These are phyloP conservation scores for Junco hyemalis DNA, from an alignment of 2,113 vertebrate genomes.

Conservation along the genomic window DNA sequence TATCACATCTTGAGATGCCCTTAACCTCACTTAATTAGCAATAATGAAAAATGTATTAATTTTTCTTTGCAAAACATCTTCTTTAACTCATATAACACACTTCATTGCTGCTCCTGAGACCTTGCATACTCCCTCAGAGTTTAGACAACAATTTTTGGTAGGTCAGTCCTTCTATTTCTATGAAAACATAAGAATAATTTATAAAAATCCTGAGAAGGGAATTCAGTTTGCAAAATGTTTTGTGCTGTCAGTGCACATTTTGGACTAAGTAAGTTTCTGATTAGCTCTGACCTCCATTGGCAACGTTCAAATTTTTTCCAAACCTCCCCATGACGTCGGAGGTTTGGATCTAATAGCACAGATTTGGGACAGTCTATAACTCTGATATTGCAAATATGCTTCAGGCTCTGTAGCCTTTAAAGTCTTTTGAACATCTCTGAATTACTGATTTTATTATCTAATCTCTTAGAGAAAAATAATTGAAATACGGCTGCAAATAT, in stretches of 20 bases:
- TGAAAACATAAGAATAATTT: neutral
- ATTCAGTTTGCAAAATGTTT: neutral
- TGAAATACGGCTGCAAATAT: constrained; percentile 1
- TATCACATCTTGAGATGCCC: neutral
- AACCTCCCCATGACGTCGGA: neutral
- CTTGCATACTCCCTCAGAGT: neutral
- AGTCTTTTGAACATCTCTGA: neutral
- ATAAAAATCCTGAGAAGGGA: neutral
- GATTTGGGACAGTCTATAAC: neutral
- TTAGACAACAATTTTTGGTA: neutral
- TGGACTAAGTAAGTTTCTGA: neutral
- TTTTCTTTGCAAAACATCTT: neutral
- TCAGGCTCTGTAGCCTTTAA: neutral
- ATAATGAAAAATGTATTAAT: neutral
- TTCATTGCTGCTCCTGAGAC: neutral
- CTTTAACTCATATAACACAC: neutral
- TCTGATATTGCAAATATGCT: neutral
- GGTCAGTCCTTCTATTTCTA: neutral
- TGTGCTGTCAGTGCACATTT: neutral
- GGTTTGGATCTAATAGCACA: neutral
- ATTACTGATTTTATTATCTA: constrained; percentile 21
- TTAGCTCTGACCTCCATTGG: neutral
- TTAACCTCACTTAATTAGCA: neutral
- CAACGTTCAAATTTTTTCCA: neutral
- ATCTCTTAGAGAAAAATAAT: neutral